phyloP scores from a whole-genome alignment of 2,113 vertebrate species.

The Lathamus discolor region DNA sequence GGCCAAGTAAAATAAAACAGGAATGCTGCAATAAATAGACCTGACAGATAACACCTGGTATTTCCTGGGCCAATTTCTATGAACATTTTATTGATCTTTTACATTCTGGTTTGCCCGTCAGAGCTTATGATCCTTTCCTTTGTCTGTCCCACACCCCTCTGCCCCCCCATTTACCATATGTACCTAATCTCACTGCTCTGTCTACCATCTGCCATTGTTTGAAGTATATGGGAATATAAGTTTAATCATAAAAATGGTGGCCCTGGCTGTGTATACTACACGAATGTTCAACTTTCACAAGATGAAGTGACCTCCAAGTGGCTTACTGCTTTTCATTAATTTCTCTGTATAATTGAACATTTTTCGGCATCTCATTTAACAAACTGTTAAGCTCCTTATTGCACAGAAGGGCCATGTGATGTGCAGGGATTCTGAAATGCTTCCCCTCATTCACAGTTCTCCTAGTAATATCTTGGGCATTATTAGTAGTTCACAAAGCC shows the following conservation, averaged over 20 bases:
- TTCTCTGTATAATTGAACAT: constrained; percentile 54
- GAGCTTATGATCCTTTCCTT: constrained; percentile 38
- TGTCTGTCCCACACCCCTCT: not conserved
- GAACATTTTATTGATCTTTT: constrained; percentile 50
- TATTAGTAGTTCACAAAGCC: constrained; percentile 50
- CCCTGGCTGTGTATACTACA: not conserved
- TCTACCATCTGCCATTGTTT: constrained; percentile 58
- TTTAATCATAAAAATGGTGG: constrained; percentile 46
- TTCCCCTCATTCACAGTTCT: constrained; percentile 19
- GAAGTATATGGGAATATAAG: constrained; percentile 15
- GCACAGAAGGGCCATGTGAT: constrained; percentile 53
- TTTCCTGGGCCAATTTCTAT: constrained; percentile 43
- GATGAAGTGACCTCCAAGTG: constrained; percentile 57
- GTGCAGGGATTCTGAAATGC: constrained; percentile 37
- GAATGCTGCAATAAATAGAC: constrained; percentile 34
- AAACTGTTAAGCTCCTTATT: constrained; percentile 62
- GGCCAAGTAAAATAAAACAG: constrained; percentile 30
- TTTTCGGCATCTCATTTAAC: constrained; percentile 61
- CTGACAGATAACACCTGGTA: constrained; percentile 53
- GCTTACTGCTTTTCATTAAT: constrained; percentile 60
- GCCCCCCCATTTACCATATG: constrained; percentile 44
- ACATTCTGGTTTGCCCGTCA: constrained; percentile 41
- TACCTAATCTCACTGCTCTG: constrained; percentile 34
- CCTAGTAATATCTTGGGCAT: constrained; percentile 30
- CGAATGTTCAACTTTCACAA: not conserved